phyloP scores from a whole-genome alignment of 1,140 invertebrate genomes.

The Neodiprion fabricii region DNA sequence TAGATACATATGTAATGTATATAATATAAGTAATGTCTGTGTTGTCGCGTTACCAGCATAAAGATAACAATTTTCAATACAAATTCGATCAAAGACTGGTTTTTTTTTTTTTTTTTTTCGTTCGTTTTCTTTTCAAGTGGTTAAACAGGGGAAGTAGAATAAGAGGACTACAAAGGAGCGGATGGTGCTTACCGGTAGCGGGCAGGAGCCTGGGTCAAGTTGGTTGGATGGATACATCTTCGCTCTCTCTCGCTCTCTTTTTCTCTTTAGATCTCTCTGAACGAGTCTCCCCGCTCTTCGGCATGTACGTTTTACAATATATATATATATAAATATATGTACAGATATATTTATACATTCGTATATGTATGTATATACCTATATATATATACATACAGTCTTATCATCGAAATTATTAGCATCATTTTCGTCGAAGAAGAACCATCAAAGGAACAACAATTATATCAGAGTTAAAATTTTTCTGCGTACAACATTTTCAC shows the following conservation, averaged over 20 bases:
- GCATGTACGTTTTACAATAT: slow-evolving; percentile 25
- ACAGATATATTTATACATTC: slow-evolving; percentile 24
- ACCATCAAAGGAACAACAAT: too few species aligned
- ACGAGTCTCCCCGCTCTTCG: slow-evolving; percentile 32
- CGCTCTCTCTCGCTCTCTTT: slow-evolving; percentile 52
- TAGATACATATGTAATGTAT: not conserved
- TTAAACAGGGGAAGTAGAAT: slow-evolving; percentile 59
- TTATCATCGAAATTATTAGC: too few species aligned
- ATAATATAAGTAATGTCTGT: not conserved
- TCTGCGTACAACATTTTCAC: too few species aligned
- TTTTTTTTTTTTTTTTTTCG: not conserved
- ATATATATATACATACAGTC: too few species aligned
- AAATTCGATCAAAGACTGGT: slow-evolving; percentile 1
- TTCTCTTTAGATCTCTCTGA: slow-evolving; percentile 48
- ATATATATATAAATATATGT: slow-evolving; percentile 22
- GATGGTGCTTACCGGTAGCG: slow-evolving; percentile 63
- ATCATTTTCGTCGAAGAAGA: too few species aligned
- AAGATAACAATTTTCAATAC: not conserved
- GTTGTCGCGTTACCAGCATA: not conserved
- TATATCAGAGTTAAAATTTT: too few species aligned
- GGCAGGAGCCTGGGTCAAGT: slow-evolving; percentile 62
- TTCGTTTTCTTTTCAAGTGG: slow-evolving; percentile 7
- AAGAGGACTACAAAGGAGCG: slow-evolving; percentile 61
- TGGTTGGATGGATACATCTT: slow-evolving; percentile 61
- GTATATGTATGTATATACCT: slow-evolving; percentile 27